Evolutionary conservation across 2,113 vertebrate species (phyloP).

Genomic region (Podocnemis expansa): DNA sequence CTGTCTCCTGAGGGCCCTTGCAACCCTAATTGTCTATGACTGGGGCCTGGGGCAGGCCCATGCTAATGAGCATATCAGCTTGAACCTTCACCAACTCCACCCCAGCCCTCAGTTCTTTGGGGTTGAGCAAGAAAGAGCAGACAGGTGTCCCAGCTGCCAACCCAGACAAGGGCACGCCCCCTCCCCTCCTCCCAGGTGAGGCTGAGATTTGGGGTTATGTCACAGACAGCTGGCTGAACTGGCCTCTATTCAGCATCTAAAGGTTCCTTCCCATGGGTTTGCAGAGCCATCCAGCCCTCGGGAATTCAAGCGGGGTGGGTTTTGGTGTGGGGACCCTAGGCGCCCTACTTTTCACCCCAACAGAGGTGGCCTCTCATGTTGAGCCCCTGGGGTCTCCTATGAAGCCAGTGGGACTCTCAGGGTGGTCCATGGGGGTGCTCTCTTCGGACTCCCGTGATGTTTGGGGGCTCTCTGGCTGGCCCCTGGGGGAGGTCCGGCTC

Average conservation of each 20-base stretch:
- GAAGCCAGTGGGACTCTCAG: background rate
- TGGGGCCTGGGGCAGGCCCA: background rate
- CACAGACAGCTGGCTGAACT: background rate
- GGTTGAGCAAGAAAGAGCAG: background rate
- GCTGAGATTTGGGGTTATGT: background rate
- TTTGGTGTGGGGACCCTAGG: no score
- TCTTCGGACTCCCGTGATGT: background rate
- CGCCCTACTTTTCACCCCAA: no score
- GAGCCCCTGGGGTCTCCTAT: background rate
- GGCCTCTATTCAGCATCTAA: no score
- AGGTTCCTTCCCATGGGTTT: no score
- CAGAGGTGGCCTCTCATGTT: background rate
- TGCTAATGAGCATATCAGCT: background rate
- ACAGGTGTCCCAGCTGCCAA: no score
- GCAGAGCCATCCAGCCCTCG: background rate
- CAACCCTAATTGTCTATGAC: no score
- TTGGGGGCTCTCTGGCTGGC: background rate
- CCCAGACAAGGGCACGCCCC: background rate
- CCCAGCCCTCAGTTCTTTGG: no score
- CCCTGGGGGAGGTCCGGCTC: no score
- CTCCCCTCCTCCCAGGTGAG: background rate
- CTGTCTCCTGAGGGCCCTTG: no score
- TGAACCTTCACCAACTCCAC: background rate
- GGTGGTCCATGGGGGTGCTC: background rate
- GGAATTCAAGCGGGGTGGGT: background rate